Evolutionary conservation across 2,888 invertebrate species (phyloP).

Genomic region (Drosophila incognita): DNA sequence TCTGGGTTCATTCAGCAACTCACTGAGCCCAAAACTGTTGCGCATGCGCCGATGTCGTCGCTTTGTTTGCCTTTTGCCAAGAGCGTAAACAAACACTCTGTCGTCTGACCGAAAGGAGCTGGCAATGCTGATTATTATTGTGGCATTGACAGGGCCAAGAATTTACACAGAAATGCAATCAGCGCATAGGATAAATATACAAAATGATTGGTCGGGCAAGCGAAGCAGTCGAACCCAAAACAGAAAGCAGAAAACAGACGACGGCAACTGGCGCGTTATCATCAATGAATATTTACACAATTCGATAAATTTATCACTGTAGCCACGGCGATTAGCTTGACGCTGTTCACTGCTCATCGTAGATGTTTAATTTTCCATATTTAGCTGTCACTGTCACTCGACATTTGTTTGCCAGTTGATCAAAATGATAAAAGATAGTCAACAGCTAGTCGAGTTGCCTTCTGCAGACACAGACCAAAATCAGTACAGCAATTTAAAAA

Average conservation of each 20-base stretch:
- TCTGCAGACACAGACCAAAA: background rate
- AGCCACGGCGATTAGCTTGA: slow-evolving; percentile 31
- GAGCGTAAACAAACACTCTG: slow-evolving; percentile 56
- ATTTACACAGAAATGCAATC: slow-evolving; percentile 80
- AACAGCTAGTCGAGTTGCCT: background rate
- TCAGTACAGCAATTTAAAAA: background rate
- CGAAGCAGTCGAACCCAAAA: slow-evolving; percentile 1
- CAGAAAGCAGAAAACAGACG: slow-evolving; percentile 25
- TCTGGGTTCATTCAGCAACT: slow-evolving; percentile 45
- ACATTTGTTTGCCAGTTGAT: slow-evolving; percentile 25
- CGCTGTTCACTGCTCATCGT: slow-evolving; percentile 6
- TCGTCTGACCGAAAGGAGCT: slow-evolving; percentile 25
- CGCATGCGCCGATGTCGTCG: slow-evolving; percentile 51
- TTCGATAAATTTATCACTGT: slow-evolving; percentile 68
- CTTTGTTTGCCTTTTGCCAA: slow-evolving; percentile 51
- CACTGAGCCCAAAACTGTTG: slow-evolving; percentile 51
- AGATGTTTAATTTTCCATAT: slow-evolving; percentile 50
- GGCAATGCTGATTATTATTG: slow-evolving; percentile 35
- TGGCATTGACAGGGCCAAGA: slow-evolving; percentile 39
- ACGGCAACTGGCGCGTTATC: slow-evolving; percentile 65
- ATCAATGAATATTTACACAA: slow-evolving; percentile 61
- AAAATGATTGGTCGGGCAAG: slow-evolving; percentile 32
- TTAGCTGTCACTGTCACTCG: slow-evolving; percentile 43
- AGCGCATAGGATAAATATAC: slow-evolving; percentile 64
- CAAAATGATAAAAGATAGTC: slow-evolving; percentile 4